Evolutionary conservation across 1,140 invertebrate species (phyloP).

Genomic region (Brachystomella parvula): DNA sequence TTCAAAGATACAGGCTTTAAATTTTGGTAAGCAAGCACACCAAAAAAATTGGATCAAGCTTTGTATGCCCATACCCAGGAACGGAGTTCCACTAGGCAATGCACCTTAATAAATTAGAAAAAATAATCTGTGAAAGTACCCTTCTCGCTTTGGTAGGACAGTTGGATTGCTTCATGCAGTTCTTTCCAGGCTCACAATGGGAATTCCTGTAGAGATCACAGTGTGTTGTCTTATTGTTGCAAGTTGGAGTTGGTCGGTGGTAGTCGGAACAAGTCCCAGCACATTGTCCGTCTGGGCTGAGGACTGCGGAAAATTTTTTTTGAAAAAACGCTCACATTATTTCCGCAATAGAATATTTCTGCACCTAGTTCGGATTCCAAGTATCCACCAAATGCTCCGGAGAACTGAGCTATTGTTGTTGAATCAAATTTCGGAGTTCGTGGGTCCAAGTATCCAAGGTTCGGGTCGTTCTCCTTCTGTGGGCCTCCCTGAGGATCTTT

Average conservation of each 20-base stretch:
- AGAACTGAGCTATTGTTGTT: not conserved
- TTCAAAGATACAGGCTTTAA: too few relatives aligned
- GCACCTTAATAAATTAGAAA: not conserved
- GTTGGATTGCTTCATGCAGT: slow-evolving; percentile 21
- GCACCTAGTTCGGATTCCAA: slow-evolving; percentile 24
- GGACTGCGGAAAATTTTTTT: too few relatives aligned
- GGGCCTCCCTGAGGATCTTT: too few relatives aligned
- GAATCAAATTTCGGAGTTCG: too few relatives aligned
- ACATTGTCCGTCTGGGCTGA: slow-evolving; percentile 18
- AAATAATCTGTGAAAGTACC: not conserved
- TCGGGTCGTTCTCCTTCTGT: too few relatives aligned
- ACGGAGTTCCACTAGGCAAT: too few relatives aligned
- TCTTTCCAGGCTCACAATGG: slow-evolving; percentile 1
- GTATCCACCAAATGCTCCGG: slow-evolving; percentile 8
- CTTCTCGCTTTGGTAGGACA: slow-evolving; percentile 7
- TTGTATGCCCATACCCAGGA: too few relatives aligned
- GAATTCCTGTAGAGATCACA: slow-evolving; percentile 15
- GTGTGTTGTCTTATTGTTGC: slow-evolving; percentile 18
- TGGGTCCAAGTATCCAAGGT: too few relatives aligned
- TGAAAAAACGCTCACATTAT: too few relatives aligned
- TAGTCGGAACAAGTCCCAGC: slow-evolving; percentile 21
- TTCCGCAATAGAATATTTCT: too few relatives aligned
- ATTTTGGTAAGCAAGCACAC: too few relatives aligned
- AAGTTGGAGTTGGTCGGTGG: slow-evolving; percentile 13
- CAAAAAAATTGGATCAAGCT: too few relatives aligned